Base-by-base conservation (phyloP, 2,888 invertebrate genomes). In the Osmoderma eremita region DNA sequence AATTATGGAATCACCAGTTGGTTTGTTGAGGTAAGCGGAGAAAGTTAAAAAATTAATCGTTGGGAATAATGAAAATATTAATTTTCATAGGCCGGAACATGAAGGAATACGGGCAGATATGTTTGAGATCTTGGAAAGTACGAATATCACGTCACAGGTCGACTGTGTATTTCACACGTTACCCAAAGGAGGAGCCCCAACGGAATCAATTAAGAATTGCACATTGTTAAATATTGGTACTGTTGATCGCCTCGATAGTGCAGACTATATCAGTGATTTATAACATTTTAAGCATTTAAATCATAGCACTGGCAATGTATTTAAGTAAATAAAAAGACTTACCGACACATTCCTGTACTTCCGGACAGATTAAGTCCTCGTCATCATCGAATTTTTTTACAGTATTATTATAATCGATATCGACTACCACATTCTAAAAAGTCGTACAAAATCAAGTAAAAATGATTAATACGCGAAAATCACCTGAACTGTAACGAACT, bases 401-500 rank as follows among this genome's bases (percentile, higher is more conserved):
- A 15, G 67, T 68, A 36, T 67, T 61, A 24, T 61, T 45, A 51
- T 65, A 68, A n/a, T 48, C 53, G 1, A 68, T 61, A 20, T 64
- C 51, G 1, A 63, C 67, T 39, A 64, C 56, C 45, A 58, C 64
- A 36, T 24, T 53, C 62, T 63, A 17, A n/a, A 65, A 65, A 51
- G 10, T 30, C 6, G 1, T 41, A 6, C 3, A 39, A 13, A 45
- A 45, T 4, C 2, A 45, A 13, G 10, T 24, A 17, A 48, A 30
- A 18, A 17, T 22, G 6, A 18, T 38, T 45, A 63, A 1, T 20
- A 24, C 13, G 24, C 0, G 30, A n/a, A 6, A 30, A 51, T 10
- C 70, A 73, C 73, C 38, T 73, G 71, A 64, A 75, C n/a, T n/a
- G n/a, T n/a, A n/a, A n/a, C 74, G 56, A 73, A 75, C 45, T 73